A percentile compares a stretch with the other conserved stretches of the same genome.
Conservation (phyloP, 2,113 vertebrate species). For the Myrmecophaga tridactyla region DNA sequence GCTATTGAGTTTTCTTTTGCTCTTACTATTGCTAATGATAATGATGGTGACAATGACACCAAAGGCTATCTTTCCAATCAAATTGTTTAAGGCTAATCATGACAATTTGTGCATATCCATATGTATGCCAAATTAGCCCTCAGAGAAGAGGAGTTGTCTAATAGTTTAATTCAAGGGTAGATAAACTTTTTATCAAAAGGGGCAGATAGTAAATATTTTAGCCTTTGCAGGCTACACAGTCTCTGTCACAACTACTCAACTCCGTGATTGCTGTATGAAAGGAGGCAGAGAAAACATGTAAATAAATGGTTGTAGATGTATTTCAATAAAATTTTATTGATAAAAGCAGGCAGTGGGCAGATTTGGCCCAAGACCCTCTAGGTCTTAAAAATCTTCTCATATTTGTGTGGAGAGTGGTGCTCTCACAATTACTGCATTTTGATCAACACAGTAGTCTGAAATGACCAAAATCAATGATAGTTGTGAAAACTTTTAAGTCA, state of each 20-base stretch:
- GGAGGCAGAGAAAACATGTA: no score
- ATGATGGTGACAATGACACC: no score
- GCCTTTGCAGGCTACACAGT: background rate
- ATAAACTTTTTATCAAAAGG: no score
- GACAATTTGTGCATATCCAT: background rate
- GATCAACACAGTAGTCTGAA: background rate
- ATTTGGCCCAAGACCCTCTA: background rate
- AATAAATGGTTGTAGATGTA: background rate
- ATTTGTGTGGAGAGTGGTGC: background rate
- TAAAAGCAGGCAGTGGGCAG: background rate
- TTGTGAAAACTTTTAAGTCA: background rate
- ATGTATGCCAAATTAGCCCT: background rate
- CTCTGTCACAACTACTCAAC: background rate
- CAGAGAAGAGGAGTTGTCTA: background rate
- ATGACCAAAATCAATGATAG: background rate
- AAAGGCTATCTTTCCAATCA: background rate
- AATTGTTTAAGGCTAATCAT: background rate
- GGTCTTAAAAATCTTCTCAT: background rate
- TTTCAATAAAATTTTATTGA: background rate
- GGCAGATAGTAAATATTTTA: background rate
- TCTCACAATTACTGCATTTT: background rate
- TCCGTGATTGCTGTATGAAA: background rate
- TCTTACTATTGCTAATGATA: background rate
- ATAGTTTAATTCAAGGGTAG: background rate
- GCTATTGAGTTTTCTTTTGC: background rate